Evolutionary conservation across 2,888 invertebrate genomes (phyloP), one percentile per base, ranked within the genome.

Genomic region (Ectemnius cavifrons): DNA sequence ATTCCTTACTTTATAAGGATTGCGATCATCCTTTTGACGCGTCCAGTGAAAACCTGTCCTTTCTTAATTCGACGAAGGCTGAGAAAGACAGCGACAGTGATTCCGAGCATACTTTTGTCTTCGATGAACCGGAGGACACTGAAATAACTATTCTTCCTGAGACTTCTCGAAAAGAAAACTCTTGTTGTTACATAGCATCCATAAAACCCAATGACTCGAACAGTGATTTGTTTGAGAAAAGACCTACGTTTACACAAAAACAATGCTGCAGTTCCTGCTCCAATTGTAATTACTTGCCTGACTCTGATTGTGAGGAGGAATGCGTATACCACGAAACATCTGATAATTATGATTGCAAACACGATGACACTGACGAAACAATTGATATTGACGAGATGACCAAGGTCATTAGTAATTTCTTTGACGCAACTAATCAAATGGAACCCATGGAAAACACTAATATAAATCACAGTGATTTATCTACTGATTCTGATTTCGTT

Each of bases 51-150:
- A 76, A 73, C 63, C 3, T 67, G 2, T 73, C 76, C 3, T 75
- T 78, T 5, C 73, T 71, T 57, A 78, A 80, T 45, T 80, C 80
- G n/a, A 77, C 77, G 0, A 77, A 71, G n/a, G 77, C 77, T 0
- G 76, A 76, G 14, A 77, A 77, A 11, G 76, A 67, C 16, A 76
- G 76, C n/a, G 77, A 76, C 63, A 72, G 67, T 28, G 77, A 75
- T 4, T 1, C 59, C 1, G 69, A 80, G 14, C 68, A 80, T 57
- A 71, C 71, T 0, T 60, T 68, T 49, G 61, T 63, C 4, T 73
- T 69, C 37, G 76, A 79, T 23, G 71, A 80, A 5, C 67, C 45
- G 0, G 73, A 80, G 5, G 67, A 67, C 0, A 52, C 52, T 4
- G 78, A 75, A 0, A 28, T 60, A 3, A 27, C 68, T 1, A 28